Evolutionary conservation across 2,797 vertebrate species (phyloP).

Genomic region (Leptatherina wallacei): DNA sequence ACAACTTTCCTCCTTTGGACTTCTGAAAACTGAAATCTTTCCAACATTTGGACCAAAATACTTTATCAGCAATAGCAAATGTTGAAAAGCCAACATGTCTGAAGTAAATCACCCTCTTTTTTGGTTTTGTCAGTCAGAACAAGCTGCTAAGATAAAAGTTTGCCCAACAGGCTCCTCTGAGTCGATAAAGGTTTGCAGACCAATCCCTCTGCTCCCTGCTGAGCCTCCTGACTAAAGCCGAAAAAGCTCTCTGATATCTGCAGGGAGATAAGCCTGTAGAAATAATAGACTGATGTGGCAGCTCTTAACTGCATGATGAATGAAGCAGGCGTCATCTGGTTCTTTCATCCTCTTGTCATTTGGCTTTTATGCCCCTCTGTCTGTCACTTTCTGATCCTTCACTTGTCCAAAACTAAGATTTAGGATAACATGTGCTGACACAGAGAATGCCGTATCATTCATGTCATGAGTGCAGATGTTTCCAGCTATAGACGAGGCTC

Average conservation of each 20-base stretch:
- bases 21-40: background rate
- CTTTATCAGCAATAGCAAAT: background rate
- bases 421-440: slow-evolving; percentile 29
- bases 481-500: slow-evolving; percentile 9
- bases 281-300: slow-evolving; percentile 20
- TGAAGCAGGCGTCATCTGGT: slow-evolving; percentile 26
- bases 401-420: slow-evolving; percentile 38
- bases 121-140: slow-evolving; percentile 28
- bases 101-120: slow-evolving; percentile 8
- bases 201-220: background rate
- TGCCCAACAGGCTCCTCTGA: slow-evolving; percentile 40
- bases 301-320: slow-evolving; percentile 20
- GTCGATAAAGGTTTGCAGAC: slow-evolving; percentile 33
- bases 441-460: slow-evolving; percentile 19
- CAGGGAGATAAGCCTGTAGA: slow-evolving; percentile 30
- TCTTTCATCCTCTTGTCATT: slow-evolving; percentile 33
- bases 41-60: background rate
- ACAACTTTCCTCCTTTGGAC: background rate
- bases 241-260: slow-evolving; percentile 21
- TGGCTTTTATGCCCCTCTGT: slow-evolving; percentile 7
- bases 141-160: slow-evolving; percentile 35
- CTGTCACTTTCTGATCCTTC: slow-evolving; percentile 2
- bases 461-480: slow-evolving; percentile 38
- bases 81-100: background rate
- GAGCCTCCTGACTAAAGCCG: slow-evolving; percentile 3